Conservation (phyloP, 2,888 invertebrate species). For the Tetheella fluctuosa region DNA sequence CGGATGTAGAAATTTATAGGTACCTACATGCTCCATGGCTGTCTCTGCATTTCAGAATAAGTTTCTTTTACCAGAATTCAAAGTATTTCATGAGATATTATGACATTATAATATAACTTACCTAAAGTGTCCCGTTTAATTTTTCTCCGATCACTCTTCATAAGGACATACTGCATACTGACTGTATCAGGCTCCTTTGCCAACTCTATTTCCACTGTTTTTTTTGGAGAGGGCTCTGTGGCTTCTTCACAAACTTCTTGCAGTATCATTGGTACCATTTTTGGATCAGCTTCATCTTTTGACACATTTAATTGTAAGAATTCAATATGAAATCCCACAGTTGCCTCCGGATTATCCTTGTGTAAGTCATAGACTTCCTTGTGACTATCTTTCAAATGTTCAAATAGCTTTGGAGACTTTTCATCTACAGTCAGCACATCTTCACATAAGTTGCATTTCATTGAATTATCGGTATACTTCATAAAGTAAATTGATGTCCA, state of each 20-base stretch:
- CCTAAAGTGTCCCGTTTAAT: conserved; percentile 16
- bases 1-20: no score
- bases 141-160: conserved; percentile 47
- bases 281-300: conserved; percentile 56
- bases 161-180: conserved; percentile 56
- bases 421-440: conserved; percentile 41
- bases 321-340: conserved; percentile 72
- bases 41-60: no score
- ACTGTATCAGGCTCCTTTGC: conserved; percentile 35
- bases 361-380: conserved; percentile 70
- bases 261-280: conserved; percentile 56
- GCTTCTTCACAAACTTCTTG: conserved; percentile 61
- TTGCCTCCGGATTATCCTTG: conserved; percentile 64
- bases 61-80: no score
- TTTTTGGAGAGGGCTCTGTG: conserved; percentile 29
- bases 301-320: conserved; percentile 67
- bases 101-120: not conserved
- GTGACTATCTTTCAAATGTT: conserved; percentile 60
- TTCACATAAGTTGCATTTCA: conserved; percentile 72
- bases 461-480: conserved; percentile 41
- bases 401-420: conserved; percentile 51
- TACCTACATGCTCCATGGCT: no score
- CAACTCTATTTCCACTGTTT: conserved; percentile 11
- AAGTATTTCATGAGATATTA: no score
- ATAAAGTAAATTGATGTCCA: conserved; percentile 71